Percentiles rank a stretch among this genome's conserved stretches.
These are phyloP conservation scores for Drosophila hawaiiensis DNA, from an alignment of 2,888 invertebrate species.

Conservation along the genomic window DNA sequence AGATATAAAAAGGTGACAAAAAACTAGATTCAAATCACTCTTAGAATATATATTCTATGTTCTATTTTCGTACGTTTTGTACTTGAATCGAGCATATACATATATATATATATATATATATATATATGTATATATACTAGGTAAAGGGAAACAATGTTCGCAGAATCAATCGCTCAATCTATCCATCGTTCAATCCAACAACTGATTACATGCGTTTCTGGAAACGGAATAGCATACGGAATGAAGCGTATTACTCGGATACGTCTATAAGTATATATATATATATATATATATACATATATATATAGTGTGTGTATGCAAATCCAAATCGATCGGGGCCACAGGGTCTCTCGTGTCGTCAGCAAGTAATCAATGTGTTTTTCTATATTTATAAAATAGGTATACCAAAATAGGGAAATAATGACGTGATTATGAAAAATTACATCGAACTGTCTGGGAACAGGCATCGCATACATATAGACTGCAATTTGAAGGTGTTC, in stretches of 20 bases:
- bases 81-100: background rate
- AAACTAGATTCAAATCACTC: background rate
- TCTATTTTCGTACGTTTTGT: background rate
- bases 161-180: constrained; percentile 13
- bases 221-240: constrained; percentile 45
- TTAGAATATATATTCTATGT: background rate
- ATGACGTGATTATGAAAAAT: background rate
- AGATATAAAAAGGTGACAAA: background rate
- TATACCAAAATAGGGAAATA: background rate
- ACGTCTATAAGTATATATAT: constrained; percentile 2
- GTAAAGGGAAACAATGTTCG: constrained; percentile 1
- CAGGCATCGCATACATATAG: too few relatives aligned
- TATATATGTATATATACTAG: background rate
- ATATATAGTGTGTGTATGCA: constrained; percentile 13
- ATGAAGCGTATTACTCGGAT: constrained; percentile 17
- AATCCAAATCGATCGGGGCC: constrained; percentile 29
- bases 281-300: background rate
- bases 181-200: constrained; percentile 5
- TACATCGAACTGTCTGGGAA: background rate
- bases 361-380: constrained; percentile 28
- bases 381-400: background rate
- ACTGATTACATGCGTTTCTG: constrained; percentile 28
- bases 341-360: constrained; percentile 22
- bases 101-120: background rate
- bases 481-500: background rate